Evolutionary conservation across 2,888 invertebrate genomes (phyloP).

Genomic region (Diachrysia chrysitis): DNA sequence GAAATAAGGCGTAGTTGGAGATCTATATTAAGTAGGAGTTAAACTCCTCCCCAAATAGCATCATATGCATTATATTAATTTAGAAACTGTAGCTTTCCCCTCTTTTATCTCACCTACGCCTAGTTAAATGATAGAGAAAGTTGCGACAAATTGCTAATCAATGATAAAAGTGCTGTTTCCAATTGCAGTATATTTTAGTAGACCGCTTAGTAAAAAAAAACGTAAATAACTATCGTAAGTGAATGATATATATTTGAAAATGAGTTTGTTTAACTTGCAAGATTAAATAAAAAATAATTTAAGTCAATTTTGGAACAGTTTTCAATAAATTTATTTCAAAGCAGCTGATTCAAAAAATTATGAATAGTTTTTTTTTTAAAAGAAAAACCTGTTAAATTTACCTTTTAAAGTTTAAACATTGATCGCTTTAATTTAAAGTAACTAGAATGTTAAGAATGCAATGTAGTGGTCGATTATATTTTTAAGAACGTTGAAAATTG

Average conservation of each 20-base stretch:
- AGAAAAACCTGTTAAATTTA: constrained; percentile 67
- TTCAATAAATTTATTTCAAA: no score
- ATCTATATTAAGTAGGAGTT: not conserved
- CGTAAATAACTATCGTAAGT: no score
- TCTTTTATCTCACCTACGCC: not conserved
- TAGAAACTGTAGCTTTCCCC: not conserved
- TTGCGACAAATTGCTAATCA: not conserved
- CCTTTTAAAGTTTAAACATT: constrained; percentile 69
- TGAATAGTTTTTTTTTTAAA: constrained; percentile 53
- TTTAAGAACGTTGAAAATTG: constrained; percentile 35
- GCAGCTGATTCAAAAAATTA: constrained; percentile 49
- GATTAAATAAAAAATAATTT: no score
- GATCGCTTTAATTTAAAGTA: constrained; percentile 81
- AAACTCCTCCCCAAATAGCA: not conserved
- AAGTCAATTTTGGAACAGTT: no score
- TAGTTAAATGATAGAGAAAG: not conserved
- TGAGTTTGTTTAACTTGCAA: no score
- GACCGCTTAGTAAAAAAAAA: no score
- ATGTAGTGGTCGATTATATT: constrained; percentile 79
- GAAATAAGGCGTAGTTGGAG: not conserved
- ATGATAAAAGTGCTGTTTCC: not conserved
- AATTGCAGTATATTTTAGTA: not conserved
- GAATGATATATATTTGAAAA: no score
- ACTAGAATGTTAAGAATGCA: constrained; percentile 75
- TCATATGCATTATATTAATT: not conserved